Evolutionary conservation across 1,140 invertebrate species (phyloP), one percentile per base, ranked within the genome.

Genomic region (Parasteatoda tepidariorum): DNA sequence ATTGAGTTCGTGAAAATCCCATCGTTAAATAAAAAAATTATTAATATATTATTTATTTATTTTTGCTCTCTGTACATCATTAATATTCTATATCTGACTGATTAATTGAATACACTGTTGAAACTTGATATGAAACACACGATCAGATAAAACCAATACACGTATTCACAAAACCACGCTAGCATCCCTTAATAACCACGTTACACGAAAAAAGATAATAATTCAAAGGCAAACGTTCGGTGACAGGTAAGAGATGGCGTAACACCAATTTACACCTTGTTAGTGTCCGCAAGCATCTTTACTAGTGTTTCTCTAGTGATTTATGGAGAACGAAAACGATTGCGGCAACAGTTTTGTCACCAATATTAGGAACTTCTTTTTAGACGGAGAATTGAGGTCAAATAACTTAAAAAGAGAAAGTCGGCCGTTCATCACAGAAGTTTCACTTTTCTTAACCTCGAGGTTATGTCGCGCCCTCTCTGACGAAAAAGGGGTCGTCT

Each of bases 381-480:
- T 48, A n/a, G 38, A 66, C 62, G 24, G 24, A 66, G 71, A 74
- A 62, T 75, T 26, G 70, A 24, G 73, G 73, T 75, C 73, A 75
- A 33, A 22, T 26, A 38, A 38, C 15, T 75, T n/a, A 61, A 75
- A 75, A 75, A 62, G 73, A 62, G 73, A 75, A 75, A 75, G 73
- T 75, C 73, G 73, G 73, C 73, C 73, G 61, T 75, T 22, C 73
- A 57, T 75, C 73, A 75, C 24, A 31, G 11, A 33, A 57, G 55
- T 38, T 75, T 75, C 73, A 75, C 73, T 75, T 62, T 75, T 75
- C 55, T 55, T 71, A 62, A 75, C 73, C 33, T 38, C 28, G 9
- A 22, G 54, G 55, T 61, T 62, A 57, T 30, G 70, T 28, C 13
- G 73, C 38, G 48, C 26, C 70, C 48, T 59, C 48, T 28, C 41